A percentile compares a stretch with the other conserved stretches of the same genome.
Evolutionary conservation across 2,797 vertebrate species (phyloP).

Genomic region (Chloroceryle inda): DNA sequence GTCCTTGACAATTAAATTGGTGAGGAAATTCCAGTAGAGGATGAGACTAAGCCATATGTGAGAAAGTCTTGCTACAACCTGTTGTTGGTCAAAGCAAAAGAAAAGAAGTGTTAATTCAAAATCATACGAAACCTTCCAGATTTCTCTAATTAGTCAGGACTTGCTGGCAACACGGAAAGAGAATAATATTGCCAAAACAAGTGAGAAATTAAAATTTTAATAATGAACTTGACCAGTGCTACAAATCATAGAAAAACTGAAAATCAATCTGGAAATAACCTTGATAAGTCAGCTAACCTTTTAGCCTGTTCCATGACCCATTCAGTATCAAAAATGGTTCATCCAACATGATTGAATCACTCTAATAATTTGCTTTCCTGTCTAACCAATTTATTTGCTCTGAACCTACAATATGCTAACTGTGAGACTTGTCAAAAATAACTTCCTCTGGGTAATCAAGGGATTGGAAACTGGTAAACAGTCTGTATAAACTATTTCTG

Average conservation of each 20-base stretch:
- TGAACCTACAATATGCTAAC: neutral
- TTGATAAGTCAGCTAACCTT: neutral
- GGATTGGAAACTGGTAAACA: neutral
- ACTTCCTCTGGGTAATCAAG: neutral
- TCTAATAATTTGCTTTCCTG: neutral
- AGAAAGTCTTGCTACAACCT: neutral
- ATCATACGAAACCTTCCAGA: neutral
- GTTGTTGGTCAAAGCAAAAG: neutral
- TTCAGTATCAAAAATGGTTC: neutral
- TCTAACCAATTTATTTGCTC: neutral
- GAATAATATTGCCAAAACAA: neutral
- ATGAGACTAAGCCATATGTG: neutral
- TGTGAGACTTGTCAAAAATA: neutral
- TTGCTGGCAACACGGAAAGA: neutral
- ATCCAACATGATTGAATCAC: neutral
- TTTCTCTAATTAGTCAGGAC: neutral
- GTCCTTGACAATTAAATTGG: neutral
- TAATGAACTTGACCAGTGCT: neutral
- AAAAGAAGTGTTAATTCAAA: neutral
- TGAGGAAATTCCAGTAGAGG: neutral
- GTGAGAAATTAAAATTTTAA: neutral
- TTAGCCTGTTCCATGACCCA: neutral
- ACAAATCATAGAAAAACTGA: neutral
- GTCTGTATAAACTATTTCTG: too few relatives aligned
- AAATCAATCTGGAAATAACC: conserved; percentile 3